phyloP scores from a whole-genome alignment of 2,113 vertebrate genomes.

The Recurvirostra avosetta region DNA sequence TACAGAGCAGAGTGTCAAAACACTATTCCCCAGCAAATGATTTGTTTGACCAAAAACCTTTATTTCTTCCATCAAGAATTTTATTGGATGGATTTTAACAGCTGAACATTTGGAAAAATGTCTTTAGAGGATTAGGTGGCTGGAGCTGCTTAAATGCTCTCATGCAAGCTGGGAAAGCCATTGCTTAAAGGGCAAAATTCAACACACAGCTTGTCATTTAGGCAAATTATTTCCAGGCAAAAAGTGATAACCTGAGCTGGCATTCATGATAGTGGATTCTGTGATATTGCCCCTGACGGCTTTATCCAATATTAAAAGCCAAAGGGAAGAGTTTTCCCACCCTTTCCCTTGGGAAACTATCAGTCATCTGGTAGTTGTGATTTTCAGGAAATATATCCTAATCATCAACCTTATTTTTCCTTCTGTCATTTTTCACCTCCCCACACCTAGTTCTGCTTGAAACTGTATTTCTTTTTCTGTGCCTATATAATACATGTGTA shows the following conservation, averaged over 20 bases:
- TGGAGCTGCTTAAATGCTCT: background rate
- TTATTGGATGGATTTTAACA: background rate
- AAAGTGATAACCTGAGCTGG: background rate
- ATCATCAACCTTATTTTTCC: constrained; percentile 14
- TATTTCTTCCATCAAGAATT: background rate
- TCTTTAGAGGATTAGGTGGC: background rate
- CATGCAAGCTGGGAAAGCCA: background rate
- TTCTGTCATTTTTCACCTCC: constrained; percentile 37
- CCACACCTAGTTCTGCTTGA: background rate
- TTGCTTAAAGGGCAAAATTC: background rate
- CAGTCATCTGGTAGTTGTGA: background rate
- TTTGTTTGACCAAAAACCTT: background rate
- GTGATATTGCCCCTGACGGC: background rate
- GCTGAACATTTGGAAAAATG: background rate
- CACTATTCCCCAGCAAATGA: background rate
- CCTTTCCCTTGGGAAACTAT: constrained; percentile 51
- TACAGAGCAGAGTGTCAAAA: background rate
- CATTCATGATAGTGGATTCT: background rate
- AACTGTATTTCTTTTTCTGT: background rate
- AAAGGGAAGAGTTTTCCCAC: constrained; percentile 41
- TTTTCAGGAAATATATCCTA: constrained; percentile 28
- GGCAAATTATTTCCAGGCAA: background rate
- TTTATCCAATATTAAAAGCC: background rate
- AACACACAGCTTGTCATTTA: accelerated
- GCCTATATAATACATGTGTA: background rate